Percentiles rank a stretch among this genome's conserved stretches.
phyloP scores from a whole-genome alignment of 2,888 invertebrate genomes.

The Drosophila histrio region DNA sequence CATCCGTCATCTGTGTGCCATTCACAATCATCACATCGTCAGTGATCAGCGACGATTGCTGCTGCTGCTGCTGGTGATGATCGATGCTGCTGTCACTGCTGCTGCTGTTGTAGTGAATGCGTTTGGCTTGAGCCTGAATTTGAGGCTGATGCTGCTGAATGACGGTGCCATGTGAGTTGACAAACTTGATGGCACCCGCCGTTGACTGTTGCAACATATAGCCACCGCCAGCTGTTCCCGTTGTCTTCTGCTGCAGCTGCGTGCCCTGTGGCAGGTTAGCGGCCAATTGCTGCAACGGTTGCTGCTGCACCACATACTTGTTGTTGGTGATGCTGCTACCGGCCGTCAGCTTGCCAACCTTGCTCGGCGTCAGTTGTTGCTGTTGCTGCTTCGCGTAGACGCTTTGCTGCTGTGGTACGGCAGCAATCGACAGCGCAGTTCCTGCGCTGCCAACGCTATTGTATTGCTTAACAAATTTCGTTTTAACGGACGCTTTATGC shows the following conservation, averaged over 20 bases:
- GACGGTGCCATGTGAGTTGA: slow-evolving; percentile 84
- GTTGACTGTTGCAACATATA: slow-evolving; percentile 63
- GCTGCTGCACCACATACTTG: slow-evolving; percentile 79
- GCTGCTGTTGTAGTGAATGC: slow-evolving; percentile 59
- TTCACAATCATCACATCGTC: slow-evolving; percentile 84
- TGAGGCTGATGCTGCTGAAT: slow-evolving; percentile 81
- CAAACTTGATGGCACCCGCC: slow-evolving; percentile 82
- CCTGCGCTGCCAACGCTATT: slow-evolving; percentile 54
- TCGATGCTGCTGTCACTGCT: slow-evolving; percentile 49
- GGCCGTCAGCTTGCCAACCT: slow-evolving; percentile 70
- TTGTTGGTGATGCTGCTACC: slow-evolving; percentile 34
- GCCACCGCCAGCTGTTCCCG: slow-evolving; percentile 30
- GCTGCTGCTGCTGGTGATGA: slow-evolving; percentile 43
- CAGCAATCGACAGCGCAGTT: slow-evolving; percentile 61
- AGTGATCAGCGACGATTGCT: slow-evolving; percentile 68
- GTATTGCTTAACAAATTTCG: slow-evolving; percentile 83
- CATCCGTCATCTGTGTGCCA: slow-evolving; percentile 84
- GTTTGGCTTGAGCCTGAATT: slow-evolving; percentile 41
- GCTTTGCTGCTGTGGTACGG: slow-evolving; percentile 57
- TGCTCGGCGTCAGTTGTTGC: slow-evolving; percentile 66
- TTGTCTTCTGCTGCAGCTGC: slow-evolving; percentile 79
- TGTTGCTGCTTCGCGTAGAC: slow-evolving; percentile 55
- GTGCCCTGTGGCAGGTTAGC: slow-evolving; percentile 81
- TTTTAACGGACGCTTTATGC: slow-evolving; percentile 61
- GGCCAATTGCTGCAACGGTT: slow-evolving; percentile 60